Conservation (phyloP, 1,140 invertebrate species). For the Oedothorax gibbosus region DNA sequence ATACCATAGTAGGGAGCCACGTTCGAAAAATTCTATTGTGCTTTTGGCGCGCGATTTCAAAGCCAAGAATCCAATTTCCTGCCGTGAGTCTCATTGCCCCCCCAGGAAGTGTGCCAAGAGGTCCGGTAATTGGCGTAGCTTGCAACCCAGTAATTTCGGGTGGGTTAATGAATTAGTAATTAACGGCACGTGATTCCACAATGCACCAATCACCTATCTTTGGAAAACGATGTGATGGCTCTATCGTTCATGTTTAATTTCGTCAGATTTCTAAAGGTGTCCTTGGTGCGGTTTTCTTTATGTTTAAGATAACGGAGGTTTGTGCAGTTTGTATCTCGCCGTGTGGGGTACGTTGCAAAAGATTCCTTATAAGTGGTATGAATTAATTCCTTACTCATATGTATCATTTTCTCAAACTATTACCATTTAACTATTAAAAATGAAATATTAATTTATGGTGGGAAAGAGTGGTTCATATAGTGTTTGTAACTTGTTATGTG, state of each 20-base stretch:
- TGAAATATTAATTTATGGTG: too few relatives aligned
- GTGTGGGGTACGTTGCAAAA: too few relatives aligned
- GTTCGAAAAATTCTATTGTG: constrained; percentile 13
- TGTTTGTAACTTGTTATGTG: too few relatives aligned
- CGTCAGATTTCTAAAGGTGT: too few relatives aligned
- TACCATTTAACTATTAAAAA: too few relatives aligned
- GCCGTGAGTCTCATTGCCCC: constrained; percentile 5
- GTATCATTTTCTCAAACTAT: too few relatives aligned
- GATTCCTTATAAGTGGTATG: too few relatives aligned
- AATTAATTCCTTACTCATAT: too few relatives aligned
- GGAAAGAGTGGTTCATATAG: too few relatives aligned
- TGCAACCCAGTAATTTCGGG: constrained; percentile 25
- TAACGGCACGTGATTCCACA: constrained; percentile 44
- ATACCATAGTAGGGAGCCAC: constrained; percentile 7
- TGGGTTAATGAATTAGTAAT: constrained; percentile 43
- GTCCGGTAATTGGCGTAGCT: constrained; percentile 36
- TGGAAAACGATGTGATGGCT: background rate
- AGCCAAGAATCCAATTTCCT: constrained; percentile 52
- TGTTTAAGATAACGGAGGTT: too few relatives aligned
- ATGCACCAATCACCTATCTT: constrained; percentile 5
- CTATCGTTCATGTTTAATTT: background rate
- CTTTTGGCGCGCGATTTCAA: constrained; percentile 9
- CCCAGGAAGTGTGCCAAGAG: constrained; percentile 44
- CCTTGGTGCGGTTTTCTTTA: too few relatives aligned
- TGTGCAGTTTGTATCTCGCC: too few relatives aligned